phyloP scores from a whole-genome alignment of 2,888 invertebrate genomes.

The Cistogaster globosa region DNA sequence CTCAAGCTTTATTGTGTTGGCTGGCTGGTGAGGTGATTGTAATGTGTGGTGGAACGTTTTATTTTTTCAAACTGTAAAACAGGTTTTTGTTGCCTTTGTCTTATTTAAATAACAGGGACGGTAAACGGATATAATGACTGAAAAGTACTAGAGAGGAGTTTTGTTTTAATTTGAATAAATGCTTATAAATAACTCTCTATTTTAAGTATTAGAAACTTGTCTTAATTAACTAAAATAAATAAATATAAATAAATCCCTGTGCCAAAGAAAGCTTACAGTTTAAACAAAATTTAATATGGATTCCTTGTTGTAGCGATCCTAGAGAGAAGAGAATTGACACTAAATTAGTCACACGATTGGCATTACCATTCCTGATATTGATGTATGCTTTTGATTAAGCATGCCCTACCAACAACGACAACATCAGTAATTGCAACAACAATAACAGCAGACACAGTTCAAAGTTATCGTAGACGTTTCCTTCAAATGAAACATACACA shows the following conservation, averaged over 20 bases:
- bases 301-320: too few species aligned
- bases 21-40: slow-evolving; percentile 55
- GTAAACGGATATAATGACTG: not conserved
- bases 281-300: too few species aligned
- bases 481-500: slow-evolving; percentile 59
- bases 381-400: slow-evolving; percentile 44
- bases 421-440: slow-evolving; percentile 41
- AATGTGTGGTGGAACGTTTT: slow-evolving; percentile 49
- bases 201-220: too few species aligned
- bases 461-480: slow-evolving; percentile 67
- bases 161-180: not conserved
- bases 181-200: too few species aligned
- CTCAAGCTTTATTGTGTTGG: slow-evolving; percentile 38
- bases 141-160: not conserved
- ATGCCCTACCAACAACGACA: slow-evolving; percentile 41
- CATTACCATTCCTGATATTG: slow-evolving; percentile 27
- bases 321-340: too few species aligned
- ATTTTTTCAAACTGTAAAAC: slow-evolving; percentile 52
- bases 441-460: slow-evolving; percentile 65
- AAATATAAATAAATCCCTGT: too few species aligned
- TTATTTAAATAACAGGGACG: slow-evolving; percentile 27
- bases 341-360: too few species aligned
- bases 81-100: slow-evolving; percentile 52
- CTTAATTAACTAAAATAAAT: too few species aligned
- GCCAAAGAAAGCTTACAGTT: too few species aligned